Percentiles rank a stretch among this genome's conserved stretches.
phyloP scores from a whole-genome alignment of 2,888 invertebrate genomes.

The Protonemura montana region DNA sequence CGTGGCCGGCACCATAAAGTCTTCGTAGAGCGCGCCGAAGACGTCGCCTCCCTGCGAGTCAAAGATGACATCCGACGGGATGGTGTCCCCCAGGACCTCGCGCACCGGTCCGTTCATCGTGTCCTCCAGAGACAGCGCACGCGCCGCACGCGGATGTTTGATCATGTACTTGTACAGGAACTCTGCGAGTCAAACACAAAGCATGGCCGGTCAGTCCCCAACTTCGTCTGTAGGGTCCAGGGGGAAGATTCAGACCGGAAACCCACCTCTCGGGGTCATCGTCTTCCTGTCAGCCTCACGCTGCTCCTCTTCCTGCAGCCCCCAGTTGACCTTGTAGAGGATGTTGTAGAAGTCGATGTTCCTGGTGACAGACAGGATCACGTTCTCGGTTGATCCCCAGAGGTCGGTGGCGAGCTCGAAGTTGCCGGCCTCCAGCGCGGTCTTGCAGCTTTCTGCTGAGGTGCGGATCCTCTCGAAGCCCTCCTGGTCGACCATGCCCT shows the following conservation, averaged over 20 bases:
- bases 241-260: not conserved
- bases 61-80: conserved; percentile 72
- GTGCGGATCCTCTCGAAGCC: conserved; percentile 69
- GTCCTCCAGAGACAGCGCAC: conserved; percentile 56
- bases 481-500: conserved; percentile 73
- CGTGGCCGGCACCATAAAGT: conserved; percentile 85
- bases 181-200: conserved; percentile 55
- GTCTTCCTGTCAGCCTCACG: not conserved
- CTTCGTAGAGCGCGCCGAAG: conserved; percentile 66
- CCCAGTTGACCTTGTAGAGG: conserved; percentile 60
- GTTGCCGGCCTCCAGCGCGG: conserved; percentile 62
- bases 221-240: no score
- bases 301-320: not conserved
- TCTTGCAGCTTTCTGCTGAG: conserved; percentile 65
- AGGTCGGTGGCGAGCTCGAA: conserved; percentile 69
- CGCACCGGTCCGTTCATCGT: conserved; percentile 80
- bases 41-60: conserved; percentile 68
- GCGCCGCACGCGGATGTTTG: conserved; percentile 54
- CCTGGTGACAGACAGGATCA: conserved; percentile 68
- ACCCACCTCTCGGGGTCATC: not conserved
- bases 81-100: conserved; percentile 65
- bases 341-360: conserved; percentile 86
- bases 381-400: conserved; percentile 71
- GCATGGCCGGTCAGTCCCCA: not conserved
- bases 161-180: conserved; percentile 57